Conservation (phyloP, 2,888 invertebrate genomes). For the Tetanocera ferruginea region DNA sequence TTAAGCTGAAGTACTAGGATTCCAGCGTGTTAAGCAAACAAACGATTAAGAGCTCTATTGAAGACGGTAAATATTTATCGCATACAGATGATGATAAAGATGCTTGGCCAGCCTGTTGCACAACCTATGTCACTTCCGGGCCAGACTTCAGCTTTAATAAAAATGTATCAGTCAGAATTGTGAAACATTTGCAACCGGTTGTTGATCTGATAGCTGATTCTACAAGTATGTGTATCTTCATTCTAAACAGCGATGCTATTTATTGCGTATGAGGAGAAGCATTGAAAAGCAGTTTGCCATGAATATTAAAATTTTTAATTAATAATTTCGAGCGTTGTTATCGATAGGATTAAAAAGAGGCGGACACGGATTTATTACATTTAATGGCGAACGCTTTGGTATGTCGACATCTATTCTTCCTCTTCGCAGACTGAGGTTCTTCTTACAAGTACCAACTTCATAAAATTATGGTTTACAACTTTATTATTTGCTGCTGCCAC, state of each 20-base stretch:
- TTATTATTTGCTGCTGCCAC: conserved; percentile 21
- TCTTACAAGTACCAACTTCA: background rate
- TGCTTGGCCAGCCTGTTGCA: background rate
- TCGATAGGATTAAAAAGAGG: background rate
- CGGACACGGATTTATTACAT: too few species aligned
- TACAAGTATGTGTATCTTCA: background rate
- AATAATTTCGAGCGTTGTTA: conserved; percentile 5
- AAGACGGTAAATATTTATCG: background rate
- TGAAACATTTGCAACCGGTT: background rate
- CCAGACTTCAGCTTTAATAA: background rate
- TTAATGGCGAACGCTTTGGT: too few species aligned
- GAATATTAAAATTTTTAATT: conserved; percentile 37
- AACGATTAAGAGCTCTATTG: conserved; percentile 5
- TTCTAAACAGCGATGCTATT: background rate
- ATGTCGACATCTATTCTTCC: too few species aligned
- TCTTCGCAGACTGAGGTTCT: background rate
- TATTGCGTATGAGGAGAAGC: background rate
- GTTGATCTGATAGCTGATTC: too few species aligned
- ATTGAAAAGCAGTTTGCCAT: conserved; percentile 31
- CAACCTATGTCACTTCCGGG: background rate
- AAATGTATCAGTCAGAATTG: background rate
- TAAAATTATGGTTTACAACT: conserved; percentile 24
- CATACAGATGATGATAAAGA: conserved; percentile 4
- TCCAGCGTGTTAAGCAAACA: conserved; percentile 20
- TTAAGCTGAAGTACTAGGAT: background rate